These are phyloP conservation scores for Hirudo medicinalis DNA, from an alignment of 1,140 invertebrate species.

Conservation along the genomic window DNA sequence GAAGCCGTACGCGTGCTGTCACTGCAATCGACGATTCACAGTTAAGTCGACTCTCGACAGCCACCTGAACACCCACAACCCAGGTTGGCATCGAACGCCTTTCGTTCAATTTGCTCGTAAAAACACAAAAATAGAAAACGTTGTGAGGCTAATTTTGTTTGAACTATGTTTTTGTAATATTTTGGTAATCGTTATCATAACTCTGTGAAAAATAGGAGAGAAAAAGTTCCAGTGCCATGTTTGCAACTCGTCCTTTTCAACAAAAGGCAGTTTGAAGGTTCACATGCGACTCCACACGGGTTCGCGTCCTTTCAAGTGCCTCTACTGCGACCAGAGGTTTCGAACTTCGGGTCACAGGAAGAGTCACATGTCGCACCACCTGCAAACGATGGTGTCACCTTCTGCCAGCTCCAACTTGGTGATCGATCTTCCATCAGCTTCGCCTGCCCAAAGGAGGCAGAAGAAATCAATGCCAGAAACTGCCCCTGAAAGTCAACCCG, in stretches of 20 bases:
- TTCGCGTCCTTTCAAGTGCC: conserved; percentile 54
- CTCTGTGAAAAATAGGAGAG: conserved; percentile 28
- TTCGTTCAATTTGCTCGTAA: neutral
- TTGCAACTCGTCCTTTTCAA: conserved; percentile 38
- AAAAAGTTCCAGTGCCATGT: conserved; percentile 40
- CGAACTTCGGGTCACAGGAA: conserved; percentile 45
- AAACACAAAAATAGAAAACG: no score
- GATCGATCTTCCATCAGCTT: no score
- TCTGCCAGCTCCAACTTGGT: neutral
- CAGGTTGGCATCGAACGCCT: neutral
- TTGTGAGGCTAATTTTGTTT: no score
- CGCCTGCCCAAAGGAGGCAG: neutral
- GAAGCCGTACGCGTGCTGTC: conserved; percentile 38
- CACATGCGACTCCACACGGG: conserved; percentile 59
- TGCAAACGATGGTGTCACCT: conserved; percentile 32
- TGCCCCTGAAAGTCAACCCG: neutral
- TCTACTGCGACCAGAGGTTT: conserved; percentile 51
- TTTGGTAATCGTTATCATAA: conserved; percentile 36
- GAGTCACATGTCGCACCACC: conserved; percentile 41
- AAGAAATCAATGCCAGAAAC: neutral
- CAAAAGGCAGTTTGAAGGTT: conserved; percentile 49
- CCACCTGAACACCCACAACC: conserved; percentile 40
- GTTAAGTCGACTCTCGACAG: conserved; percentile 43
- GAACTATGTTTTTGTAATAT: neutral
- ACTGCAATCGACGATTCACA: conserved; percentile 36